phyloP scores from a whole-genome alignment of 2,888 invertebrate species.

The Chloroclysta siterata region DNA sequence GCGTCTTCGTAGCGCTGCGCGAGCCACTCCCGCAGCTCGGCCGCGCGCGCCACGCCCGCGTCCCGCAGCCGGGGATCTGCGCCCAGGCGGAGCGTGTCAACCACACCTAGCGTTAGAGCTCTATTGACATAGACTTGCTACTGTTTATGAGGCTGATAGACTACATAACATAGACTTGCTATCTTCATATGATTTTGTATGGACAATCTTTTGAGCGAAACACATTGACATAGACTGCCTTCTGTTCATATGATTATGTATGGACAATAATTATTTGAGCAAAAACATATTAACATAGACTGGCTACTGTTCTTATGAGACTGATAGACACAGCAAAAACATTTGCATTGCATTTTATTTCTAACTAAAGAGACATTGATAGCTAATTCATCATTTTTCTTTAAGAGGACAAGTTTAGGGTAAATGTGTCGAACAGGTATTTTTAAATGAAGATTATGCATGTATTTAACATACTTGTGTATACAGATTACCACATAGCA shows the following conservation, averaged over 20 bases:
- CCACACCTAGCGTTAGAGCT: conserved; percentile 60
- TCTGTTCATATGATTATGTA: not conserved
- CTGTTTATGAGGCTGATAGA: not conserved
- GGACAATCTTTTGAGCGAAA: conserved; percentile 25
- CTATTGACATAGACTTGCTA: conserved; percentile 6
- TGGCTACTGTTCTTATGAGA: not conserved
- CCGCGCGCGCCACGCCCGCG: conserved; percentile 88
- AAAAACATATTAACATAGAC: conserved; percentile 35
- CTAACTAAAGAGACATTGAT: too few relatives aligned
- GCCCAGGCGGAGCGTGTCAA: conserved; percentile 60
- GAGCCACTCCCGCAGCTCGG: conserved; percentile 91
- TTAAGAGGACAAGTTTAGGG: too few relatives aligned
- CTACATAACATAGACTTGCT: too few relatives aligned
- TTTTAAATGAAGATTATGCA: too few relatives aligned
- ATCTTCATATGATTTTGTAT: too few relatives aligned
- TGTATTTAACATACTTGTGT: too few relatives aligned
- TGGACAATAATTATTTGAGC: too few relatives aligned
- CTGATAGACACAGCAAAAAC: not conserved
- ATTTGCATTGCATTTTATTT: not conserved
- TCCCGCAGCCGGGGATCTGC: conserved; percentile 92
- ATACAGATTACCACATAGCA: too few relatives aligned
- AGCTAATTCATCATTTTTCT: too few relatives aligned
- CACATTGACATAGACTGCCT: conserved; percentile 24
- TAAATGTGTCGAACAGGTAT: too few relatives aligned
- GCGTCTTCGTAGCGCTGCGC: conserved; percentile 93